Percentiles rank a stretch among this genome's conserved stretches.
phyloP scores from a whole-genome alignment of 2,797 vertebrate species.

The Chelonia mydas region DNA sequence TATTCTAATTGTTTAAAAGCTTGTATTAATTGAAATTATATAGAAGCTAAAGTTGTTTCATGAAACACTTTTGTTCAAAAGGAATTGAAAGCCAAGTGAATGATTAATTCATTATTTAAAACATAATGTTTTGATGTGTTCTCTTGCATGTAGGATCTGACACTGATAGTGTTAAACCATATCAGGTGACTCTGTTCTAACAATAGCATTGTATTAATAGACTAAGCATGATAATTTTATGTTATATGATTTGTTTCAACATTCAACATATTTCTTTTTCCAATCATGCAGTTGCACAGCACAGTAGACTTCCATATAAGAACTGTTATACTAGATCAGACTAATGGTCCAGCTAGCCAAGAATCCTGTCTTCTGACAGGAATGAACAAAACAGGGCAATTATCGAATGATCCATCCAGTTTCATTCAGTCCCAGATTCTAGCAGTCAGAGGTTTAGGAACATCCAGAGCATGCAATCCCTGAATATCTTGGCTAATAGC shows the following conservation, averaged over 20 bases:
- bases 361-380: neutral
- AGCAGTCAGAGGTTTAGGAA: neutral
- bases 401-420: neutral
- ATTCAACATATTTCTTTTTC: neutral
- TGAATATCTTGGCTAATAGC: neutral
- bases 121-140: conserved; percentile 42
- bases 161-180: conserved; percentile 20
- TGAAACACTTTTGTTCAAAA: conserved; percentile 25
- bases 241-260: conserved; percentile 9
- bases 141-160: conserved; percentile 35
- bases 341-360: neutral
- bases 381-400: neutral
- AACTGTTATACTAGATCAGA: neutral
- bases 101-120: conserved; percentile 55
- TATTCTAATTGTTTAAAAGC: conserved; percentile 36
- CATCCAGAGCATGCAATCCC: neutral
- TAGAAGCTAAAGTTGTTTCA: conserved; percentile 16
- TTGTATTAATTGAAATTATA: conserved; percentile 36
- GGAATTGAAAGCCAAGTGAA: conserved; percentile 24
- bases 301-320: neutral
- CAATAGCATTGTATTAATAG: neutral
- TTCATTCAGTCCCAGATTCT: neutral
- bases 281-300: neutral
- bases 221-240: conserved; percentile 26
- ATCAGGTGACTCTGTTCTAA: conserved; percentile 27